phyloP scores from a whole-genome alignment of 2,888 invertebrate genomes.

The Anoncus sp. region DNA sequence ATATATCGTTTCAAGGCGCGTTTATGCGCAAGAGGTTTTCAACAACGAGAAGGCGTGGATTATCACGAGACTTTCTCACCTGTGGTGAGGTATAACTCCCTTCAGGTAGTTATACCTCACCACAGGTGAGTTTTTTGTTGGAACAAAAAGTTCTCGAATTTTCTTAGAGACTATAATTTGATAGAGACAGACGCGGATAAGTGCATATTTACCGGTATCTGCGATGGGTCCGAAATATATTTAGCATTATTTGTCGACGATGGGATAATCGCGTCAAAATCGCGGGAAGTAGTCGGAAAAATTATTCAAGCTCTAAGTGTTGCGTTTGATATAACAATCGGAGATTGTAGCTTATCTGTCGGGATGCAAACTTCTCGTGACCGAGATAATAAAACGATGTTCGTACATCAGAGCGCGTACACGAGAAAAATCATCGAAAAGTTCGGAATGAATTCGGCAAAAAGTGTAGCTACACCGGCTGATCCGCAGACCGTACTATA shows the following conservation, averaged over 20 bases:
- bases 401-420: slow-evolving; percentile 24
- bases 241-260: slow-evolving; percentile 1
- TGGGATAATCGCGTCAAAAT: background rate
- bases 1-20: slow-evolving; percentile 58
- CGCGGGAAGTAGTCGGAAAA: background rate
- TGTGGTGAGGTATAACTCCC: slow-evolving; percentile 21
- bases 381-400: slow-evolving; percentile 17
- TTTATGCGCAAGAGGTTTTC: slow-evolving; percentile 57
- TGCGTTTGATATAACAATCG: slow-evolving; percentile 56
- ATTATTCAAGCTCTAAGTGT: background rate
- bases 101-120: too few species aligned
- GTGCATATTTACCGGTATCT: background rate
- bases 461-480: too few species aligned
- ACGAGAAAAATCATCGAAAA: slow-evolving; percentile 34
- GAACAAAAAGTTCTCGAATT: slow-evolving; percentile 1
- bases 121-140: too few species aligned
- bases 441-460: too few species aligned
- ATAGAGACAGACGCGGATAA: slow-evolving; percentile 1
- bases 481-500: too few species aligned
- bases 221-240: background rate
- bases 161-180: background rate
- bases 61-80: background rate
- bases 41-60: slow-evolving; percentile 54
- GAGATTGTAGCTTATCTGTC: slow-evolving; percentile 53
- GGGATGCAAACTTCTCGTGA: slow-evolving; percentile 65